Base-by-base conservation (phyloP, 2,888 invertebrate species). In the Megastigmus dorsalis region DNA sequence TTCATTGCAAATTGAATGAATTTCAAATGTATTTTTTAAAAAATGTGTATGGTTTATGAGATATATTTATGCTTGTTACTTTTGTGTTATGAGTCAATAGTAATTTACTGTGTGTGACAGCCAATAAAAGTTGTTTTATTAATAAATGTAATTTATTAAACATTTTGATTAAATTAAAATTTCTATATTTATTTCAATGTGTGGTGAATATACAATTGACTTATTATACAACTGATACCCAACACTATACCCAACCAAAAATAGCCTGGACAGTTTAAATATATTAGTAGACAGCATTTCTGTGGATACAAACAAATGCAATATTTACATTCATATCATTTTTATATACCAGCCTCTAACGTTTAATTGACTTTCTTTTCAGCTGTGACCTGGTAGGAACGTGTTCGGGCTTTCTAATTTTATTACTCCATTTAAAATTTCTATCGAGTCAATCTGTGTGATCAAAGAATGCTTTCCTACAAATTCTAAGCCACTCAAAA, bases 331-430 rank as follows among this genome's bases (percentile, higher is more conserved):
- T 23, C 43, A 10, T 28, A 10, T 55, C 4, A 15, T 57, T 20
- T 20, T 20, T 18, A n/a, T 18, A 52, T 80, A 80, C 83, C 83
- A 85, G 84, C 83, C 80, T 82, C 76, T 80, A 80, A 80, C 79
- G 75, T 80, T 79, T 77, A 76, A 79, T 79, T 80, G 84, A 82
- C 82, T 84, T 81, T 83, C 80, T 80, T 84, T 82, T 68, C 77
- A 81, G 78, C 80, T 59, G 59, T 71, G 43, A 77, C 71, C 75
- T 78, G 79, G 77, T 78, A 81, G 80, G 82, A 84, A 83, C 75
- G 71, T 82, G 81, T 82, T 83, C 74, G 77, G 75, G 75, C 54
- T 71, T 54, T 59, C 23, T 57, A 33, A 26, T n/a, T 9, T 2
- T 15, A 38, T 33, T 10, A 28, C 23, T 23, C n/a, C 41, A 57